These are phyloP conservation scores for Lordiphosa collinella DNA, from an alignment of 1,140 invertebrate species.

Conservation along the genomic window DNA sequence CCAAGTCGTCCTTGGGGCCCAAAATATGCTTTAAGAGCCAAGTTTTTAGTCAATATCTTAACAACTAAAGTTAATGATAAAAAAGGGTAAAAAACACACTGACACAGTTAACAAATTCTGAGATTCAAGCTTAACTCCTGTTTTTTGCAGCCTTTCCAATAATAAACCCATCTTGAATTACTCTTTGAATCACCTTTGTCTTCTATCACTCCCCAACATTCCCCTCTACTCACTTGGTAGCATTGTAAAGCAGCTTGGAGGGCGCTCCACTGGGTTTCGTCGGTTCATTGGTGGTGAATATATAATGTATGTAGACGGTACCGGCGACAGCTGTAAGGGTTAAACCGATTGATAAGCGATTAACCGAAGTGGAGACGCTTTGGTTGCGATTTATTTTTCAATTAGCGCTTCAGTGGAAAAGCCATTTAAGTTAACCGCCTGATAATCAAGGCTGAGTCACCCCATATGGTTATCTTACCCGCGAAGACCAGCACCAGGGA, in stretches of 20 bases:
- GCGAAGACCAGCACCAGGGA: conserved; percentile 68
- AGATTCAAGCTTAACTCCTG: no score
- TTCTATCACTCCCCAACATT: background rate
- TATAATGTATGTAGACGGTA: conserved; percentile 75
- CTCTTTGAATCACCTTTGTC: conserved; percentile 4
- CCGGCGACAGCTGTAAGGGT: conserved; percentile 61
- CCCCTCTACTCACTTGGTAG: conserved; percentile 70
- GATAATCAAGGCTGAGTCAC: conserved; percentile 16
- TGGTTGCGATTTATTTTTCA: conserved; percentile 28
- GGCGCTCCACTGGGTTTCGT: conserved; percentile 64
- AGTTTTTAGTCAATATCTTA: no score
- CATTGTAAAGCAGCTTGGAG: conserved; percentile 75
- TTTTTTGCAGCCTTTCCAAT: background rate
- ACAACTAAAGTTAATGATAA: no score
- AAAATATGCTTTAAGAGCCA: no score
- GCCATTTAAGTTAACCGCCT: conserved; percentile 1
- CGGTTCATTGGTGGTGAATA: conserved; percentile 74
- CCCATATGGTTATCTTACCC: conserved; percentile 49
- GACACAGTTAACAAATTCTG: no score
- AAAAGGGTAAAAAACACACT: no score
- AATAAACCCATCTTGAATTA: background rate
- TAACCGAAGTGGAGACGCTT: conserved; percentile 14
- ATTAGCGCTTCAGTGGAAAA: conserved; percentile 24
- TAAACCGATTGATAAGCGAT: conserved; percentile 27
- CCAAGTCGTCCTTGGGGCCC: no score